phyloP scores from a whole-genome alignment of 53 echinoderm and acorn worm species.

The Holothuria scabra region DNA sequence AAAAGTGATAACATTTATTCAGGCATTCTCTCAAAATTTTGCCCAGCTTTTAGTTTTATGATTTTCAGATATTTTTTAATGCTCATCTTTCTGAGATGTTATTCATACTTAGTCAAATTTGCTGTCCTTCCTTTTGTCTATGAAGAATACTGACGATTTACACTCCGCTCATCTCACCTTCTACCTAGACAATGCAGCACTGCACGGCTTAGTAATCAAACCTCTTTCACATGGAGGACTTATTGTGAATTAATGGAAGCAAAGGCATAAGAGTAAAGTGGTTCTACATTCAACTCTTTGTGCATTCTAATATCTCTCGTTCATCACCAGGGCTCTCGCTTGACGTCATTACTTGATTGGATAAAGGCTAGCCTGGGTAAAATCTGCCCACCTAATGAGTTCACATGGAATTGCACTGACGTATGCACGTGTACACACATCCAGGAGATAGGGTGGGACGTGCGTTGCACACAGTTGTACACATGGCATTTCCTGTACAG shows the following conservation, averaged over 20 bases:
- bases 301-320: constrained; percentile 39
- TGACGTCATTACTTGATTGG: constrained; percentile 41
- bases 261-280: constrained; percentile 9
- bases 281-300: constrained; percentile 16
- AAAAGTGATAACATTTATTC: no score
- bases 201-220: background rate
- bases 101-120: no score
- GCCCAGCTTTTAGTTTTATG: no score
- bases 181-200: no score
- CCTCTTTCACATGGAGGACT: constrained; percentile 22
- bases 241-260: constrained; percentile 31
- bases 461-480: background rate
- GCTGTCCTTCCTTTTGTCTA: no score
- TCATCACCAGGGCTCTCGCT: constrained; percentile 25
- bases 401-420: constrained; percentile 23
- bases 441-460: background rate
- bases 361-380: constrained; percentile 44
- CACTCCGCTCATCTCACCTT: no score
- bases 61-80: no score
- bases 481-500: constrained; percentile 29
- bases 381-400: constrained; percentile 41
- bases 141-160: no score
- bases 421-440: constrained; percentile 20
- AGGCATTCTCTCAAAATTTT: no score
- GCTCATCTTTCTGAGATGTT: no score